Percentiles rank a stretch among this genome's conserved stretches.
Conservation (phyloP, 2,888 invertebrate genomes). For the Melikaiella ostensackeni region DNA sequence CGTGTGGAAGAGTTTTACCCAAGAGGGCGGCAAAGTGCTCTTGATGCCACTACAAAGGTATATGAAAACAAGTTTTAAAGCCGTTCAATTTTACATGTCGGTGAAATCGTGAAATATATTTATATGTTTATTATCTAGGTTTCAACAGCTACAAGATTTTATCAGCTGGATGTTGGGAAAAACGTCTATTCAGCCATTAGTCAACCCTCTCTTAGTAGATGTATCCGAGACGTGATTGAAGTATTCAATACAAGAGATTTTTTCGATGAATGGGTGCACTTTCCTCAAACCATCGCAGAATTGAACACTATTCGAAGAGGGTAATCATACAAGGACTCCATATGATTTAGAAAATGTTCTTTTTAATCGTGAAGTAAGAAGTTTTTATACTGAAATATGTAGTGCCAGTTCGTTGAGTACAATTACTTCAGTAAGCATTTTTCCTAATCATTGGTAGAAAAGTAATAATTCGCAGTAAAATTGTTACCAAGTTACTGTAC, state of each 20-base stretch:
- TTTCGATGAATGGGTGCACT: constrained; percentile 36
- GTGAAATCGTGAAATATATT: background rate
- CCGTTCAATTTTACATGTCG: background rate
- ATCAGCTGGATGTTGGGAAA: constrained; percentile 46
- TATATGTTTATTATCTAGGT: constrained; percentile 35
- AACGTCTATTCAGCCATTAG: constrained; percentile 41
- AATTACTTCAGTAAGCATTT: too few relatives aligned
- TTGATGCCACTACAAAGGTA: constrained; percentile 33
- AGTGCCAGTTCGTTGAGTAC: too few relatives aligned
- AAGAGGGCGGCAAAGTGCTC: constrained; percentile 8
- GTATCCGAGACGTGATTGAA: constrained; percentile 38
- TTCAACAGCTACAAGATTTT: constrained; percentile 46
- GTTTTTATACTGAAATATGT: too few relatives aligned
- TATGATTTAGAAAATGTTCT: background rate
- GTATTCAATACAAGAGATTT: constrained; percentile 38
- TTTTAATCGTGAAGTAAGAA: background rate
- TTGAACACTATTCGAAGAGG: constrained; percentile 26
- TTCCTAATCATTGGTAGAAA: too few relatives aligned
- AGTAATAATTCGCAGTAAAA: too few relatives aligned
- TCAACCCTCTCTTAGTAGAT: constrained; percentile 46
- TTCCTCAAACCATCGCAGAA: constrained; percentile 36
- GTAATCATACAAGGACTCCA: constrained; percentile 1
- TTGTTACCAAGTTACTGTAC: too few relatives aligned
- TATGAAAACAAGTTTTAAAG: background rate
- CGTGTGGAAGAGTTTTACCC: constrained; percentile 15